A percentile compares a stretch with the other conserved stretches of the same genome.
phyloP scores from a whole-genome alignment of 2,888 invertebrate species.

The Brachynemurus nebulosus region DNA sequence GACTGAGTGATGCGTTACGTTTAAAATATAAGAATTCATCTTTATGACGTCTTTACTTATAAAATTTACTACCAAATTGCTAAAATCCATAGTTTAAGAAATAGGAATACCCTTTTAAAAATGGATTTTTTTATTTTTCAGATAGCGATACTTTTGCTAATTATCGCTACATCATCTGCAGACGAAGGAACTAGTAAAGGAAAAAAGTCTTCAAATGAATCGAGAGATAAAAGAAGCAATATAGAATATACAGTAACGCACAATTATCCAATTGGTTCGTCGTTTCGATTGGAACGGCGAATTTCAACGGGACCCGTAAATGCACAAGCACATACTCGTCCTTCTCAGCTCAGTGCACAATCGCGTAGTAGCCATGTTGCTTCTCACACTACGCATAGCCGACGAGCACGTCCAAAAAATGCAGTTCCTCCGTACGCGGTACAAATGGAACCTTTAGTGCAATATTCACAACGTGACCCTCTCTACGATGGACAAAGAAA shows the following conservation, averaged over 20 bases:
- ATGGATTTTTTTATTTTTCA: neutral
- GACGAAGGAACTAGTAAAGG: neutral
- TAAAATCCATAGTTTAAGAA: too few relatives aligned
- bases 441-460: slow-evolving; percentile 66
- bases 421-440: slow-evolving; percentile 54
- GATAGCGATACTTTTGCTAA: neutral
- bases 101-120: neutral
- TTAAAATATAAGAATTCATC: too few relatives aligned
- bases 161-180: neutral
- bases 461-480: slow-evolving; percentile 68
- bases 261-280: slow-evolving; percentile 39
- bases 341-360: too few relatives aligned
- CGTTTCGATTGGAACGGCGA: slow-evolving; percentile 39
- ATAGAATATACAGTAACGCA: slow-evolving; percentile 45
- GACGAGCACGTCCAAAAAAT: slow-evolving; percentile 3
- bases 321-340: neutral
- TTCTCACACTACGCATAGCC: too few relatives aligned
- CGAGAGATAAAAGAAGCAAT: slow-evolving; percentile 41
- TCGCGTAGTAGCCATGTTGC: too few relatives aligned
- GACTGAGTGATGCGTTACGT: too few relatives aligned
- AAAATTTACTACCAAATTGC: too few relatives aligned
- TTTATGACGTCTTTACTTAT: too few relatives aligned
- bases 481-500: slow-evolving; percentile 46
- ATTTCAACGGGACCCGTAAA: slow-evolving; percentile 34
- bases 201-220: slow-evolving; percentile 29